Base-by-base conservation (phyloP, 2,888 invertebrate genomes). In the Gymnoscelis rufifasciata region DNA sequence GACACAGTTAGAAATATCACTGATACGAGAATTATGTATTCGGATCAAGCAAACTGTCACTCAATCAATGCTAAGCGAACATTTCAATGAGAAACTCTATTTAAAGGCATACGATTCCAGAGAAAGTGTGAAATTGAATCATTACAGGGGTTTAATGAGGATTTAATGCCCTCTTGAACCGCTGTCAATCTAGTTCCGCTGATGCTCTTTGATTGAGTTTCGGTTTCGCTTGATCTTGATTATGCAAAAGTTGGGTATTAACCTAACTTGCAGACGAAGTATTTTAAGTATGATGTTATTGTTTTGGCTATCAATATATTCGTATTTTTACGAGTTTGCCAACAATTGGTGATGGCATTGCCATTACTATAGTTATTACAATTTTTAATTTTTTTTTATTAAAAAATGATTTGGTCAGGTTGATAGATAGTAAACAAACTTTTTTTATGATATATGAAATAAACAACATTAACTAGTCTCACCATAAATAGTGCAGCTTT, bases 21-120 rank as follows among this genome's bases (percentile, higher is more conserved):
- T 38, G 45, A 43, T 45, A 43, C 60, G 78, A 69, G 71, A 81
- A 74, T 75, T 76, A 72, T 77, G 78, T 64, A 81, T 79, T 73
- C 64, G 64, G 80, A 78, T 70, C 54, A 56, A 62, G 52, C 59
- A 62, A 64, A 70, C 64, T 71, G 66, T 65, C 64, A 62, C 41
- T 39, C 55, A 60, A 60, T 64, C 57, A 64, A 63, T 64, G 62
- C 52, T 51, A 56, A 57, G 55, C 46, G 61, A 58, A 49, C 55
- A 46, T 41, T 38, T 45, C 35, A 46, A 35, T 31, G 37, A 41
- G 47, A 47, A 43, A 45, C 15, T 12, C 40, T 41, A 47, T 38
- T 44, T 26, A 46, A 46, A 41, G 35, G 41, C 40, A 49, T 47
- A 47, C 40, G 15, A 64, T 66, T 66, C 51, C 57, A 72, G 78